Percentiles rank a stretch among this genome's conserved stretches.
Evolutionary conservation across 2,113 vertebrate genomes (phyloP).

Genomic region (Tyrannus savana): DNA sequence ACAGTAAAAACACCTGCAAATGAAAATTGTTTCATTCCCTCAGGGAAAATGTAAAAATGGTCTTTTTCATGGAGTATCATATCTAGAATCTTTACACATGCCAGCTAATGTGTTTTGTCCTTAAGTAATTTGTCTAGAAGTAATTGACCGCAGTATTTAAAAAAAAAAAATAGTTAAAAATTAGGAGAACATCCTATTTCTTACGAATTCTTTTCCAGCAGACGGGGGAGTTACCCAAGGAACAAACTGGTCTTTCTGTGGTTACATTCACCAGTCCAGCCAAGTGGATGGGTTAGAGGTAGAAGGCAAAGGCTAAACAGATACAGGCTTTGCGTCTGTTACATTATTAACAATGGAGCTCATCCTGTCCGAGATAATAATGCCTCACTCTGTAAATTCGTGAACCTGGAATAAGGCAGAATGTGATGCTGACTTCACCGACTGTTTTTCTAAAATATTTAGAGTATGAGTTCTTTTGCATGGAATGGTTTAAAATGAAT

Average conservation of each 20-base stretch:
- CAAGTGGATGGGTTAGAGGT: neutral
- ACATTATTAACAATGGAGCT: neutral
- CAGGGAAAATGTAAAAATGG: neutral
- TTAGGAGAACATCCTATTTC: neutral
- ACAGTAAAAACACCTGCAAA: neutral
- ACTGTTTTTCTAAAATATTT: neutral
- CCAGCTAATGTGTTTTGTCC: neutral
- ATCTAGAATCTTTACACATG: neutral
- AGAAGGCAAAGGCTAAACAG: neutral
- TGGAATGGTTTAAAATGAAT: neutral
- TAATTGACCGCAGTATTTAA: neutral
- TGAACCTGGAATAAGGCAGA: neutral
- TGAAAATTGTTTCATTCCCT: neutral
- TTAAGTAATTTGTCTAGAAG: neutral
- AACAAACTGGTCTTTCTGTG: constrained; percentile 22
- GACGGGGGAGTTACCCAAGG: neutral
- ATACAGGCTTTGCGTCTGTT: constrained; percentile 6
- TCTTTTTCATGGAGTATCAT: neutral
- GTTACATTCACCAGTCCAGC: neutral
- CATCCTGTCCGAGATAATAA: neutral
- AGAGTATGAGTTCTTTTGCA: neutral
- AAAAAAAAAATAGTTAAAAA: neutral
- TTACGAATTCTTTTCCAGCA: neutral
- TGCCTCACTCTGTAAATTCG: neutral
- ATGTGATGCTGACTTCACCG: neutral